phyloP scores from a whole-genome alignment of 2,888 invertebrate species.

The Yponomeuta plumbellus region DNA sequence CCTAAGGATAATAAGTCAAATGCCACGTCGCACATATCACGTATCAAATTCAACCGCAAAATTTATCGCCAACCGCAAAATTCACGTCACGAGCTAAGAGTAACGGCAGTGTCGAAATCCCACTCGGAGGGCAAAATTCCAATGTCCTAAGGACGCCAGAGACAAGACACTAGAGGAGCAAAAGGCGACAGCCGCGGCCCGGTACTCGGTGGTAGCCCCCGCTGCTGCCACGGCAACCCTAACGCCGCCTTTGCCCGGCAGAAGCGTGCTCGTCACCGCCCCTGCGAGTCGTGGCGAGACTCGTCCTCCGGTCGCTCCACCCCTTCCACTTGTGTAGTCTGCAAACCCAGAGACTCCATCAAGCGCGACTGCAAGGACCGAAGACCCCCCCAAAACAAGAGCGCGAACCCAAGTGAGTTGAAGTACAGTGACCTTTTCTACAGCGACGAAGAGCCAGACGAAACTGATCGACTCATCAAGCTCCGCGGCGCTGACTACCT shows the following conservation, averaged over 20 bases:
- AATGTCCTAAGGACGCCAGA: not conserved
- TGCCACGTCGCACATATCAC: no score
- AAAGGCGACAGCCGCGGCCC: not conserved
- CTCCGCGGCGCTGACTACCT: slow-evolving; percentile 54
- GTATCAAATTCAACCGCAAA: no score
- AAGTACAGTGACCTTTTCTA: slow-evolving; percentile 47
- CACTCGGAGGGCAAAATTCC: no score
- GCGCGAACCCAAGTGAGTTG: slow-evolving; percentile 43
- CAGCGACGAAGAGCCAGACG: slow-evolving; percentile 48
- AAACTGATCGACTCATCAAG: slow-evolving; percentile 55
- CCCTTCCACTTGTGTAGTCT: slow-evolving; percentile 58
- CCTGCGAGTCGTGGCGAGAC: slow-evolving; percentile 37
- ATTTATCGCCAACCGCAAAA: no score
- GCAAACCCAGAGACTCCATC: slow-evolving; percentile 19
- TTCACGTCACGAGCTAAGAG: no score
- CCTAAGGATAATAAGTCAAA: no score
- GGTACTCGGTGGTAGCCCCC: not conserved
- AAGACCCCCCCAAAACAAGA: slow-evolving; percentile 29
- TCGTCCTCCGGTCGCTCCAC: slow-evolving; percentile 47
- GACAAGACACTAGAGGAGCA: not conserved
- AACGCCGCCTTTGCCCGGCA: slow-evolving; percentile 3
- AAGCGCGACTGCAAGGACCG: not conserved
- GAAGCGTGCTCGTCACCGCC: slow-evolving; percentile 1
- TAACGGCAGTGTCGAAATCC: no score
- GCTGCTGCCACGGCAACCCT: not conserved